A percentile compares a stretch with the other conserved stretches of the same genome.
phyloP scores from a whole-genome alignment of 1,140 invertebrate species.

The Cheumatopsyche charites region DNA sequence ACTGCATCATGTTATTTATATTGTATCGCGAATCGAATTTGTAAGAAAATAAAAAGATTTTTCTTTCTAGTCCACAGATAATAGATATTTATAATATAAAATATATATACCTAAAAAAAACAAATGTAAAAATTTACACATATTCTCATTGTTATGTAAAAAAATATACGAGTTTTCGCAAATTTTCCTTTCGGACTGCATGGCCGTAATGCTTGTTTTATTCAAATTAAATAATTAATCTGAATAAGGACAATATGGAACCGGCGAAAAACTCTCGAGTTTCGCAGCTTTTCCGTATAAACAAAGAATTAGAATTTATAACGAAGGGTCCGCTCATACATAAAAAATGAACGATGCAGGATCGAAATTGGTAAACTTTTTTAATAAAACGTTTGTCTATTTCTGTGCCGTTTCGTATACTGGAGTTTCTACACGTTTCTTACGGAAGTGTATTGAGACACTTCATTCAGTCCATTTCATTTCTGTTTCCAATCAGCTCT shows the following conservation, averaged over 20 bases:
- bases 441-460: conserved; percentile 22
- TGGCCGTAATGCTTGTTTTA: not conserved
- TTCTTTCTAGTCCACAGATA: too few relatives aligned
- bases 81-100: too few relatives aligned
- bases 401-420: not conserved
- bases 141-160: not conserved
- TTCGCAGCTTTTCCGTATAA: too few relatives aligned
- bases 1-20: too few relatives aligned
- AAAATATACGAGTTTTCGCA: not conserved
- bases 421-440: not conserved
- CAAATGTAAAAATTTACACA: not conserved
- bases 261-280: too few relatives aligned
- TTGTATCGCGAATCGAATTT: too few relatives aligned
- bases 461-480: conserved; percentile 21
- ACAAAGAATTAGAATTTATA: too few relatives aligned
- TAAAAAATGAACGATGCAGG: too few relatives aligned
- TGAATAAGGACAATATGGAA: too few relatives aligned
- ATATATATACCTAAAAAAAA: too few relatives aligned
- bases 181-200: not conserved
- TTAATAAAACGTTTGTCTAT: conserved; percentile 8
- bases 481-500: conserved; percentile 23
- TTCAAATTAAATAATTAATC: conserved; percentile 1
- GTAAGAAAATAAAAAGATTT: too few relatives aligned
- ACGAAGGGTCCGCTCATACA: too few relatives aligned
- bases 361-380: not conserved